Evolutionary conservation across 2,888 invertebrate species (phyloP).

Genomic region (Drosophila monieri): DNA sequence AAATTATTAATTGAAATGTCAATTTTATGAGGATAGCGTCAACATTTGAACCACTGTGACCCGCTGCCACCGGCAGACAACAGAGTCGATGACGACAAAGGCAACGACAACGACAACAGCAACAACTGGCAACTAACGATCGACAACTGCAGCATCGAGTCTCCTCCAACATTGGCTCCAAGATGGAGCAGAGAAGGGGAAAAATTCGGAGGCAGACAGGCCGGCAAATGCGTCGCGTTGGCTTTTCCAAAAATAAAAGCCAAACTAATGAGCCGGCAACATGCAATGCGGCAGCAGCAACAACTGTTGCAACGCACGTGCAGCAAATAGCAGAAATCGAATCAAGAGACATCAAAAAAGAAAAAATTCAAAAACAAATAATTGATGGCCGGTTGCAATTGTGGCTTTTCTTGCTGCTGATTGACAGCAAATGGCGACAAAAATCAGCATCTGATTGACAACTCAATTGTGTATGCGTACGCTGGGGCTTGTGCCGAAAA

Average conservation of each 20-base stretch:
- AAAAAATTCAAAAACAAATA: conserved; percentile 56
- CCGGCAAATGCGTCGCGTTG: conserved; percentile 78
- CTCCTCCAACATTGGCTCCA: conserved; percentile 36
- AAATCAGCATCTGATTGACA: conserved; percentile 77
- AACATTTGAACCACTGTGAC: conserved; percentile 26
- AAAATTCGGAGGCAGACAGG: conserved; percentile 56
- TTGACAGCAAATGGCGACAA: conserved; percentile 75
- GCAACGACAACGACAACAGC: conserved; percentile 25
- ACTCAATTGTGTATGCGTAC: conserved; percentile 70
- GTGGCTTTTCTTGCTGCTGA: conserved; percentile 56
- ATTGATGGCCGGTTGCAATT: conserved; percentile 74
- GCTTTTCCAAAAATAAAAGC: conserved; percentile 80
- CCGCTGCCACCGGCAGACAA: conserved; percentile 45
- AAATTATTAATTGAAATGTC: conserved; percentile 8
- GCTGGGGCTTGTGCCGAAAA: conserved; percentile 46
- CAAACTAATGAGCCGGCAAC: conserved; percentile 80
- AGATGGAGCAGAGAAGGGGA: conserved; percentile 1
- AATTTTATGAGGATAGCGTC: neutral
- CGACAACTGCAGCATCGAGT: conserved; percentile 63
- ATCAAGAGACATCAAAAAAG: conserved; percentile 27
- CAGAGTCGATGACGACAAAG: conserved; percentile 18
- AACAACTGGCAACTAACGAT: conserved; percentile 71
- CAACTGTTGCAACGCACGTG: conserved; percentile 64
- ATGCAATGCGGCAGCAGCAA: conserved; percentile 68
- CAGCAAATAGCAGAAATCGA: conserved; percentile 58